These are phyloP conservation scores for Phoeniculus purpureus DNA, from an alignment of 2,797 vertebrate genomes.

Conservation along the genomic window DNA sequence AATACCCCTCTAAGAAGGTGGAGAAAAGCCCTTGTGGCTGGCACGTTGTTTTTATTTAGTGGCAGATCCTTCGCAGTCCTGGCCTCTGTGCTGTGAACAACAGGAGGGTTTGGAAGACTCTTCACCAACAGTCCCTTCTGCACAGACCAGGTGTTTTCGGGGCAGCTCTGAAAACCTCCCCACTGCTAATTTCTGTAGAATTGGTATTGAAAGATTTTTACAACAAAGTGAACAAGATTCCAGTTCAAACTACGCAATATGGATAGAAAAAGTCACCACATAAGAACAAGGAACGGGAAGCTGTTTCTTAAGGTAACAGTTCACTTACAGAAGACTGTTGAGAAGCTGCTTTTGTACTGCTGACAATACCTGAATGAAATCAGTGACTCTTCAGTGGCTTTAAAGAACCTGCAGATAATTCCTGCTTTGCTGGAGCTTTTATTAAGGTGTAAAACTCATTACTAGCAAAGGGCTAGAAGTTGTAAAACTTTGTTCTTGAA, in stretches of 20 bases:
- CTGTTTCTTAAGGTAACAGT: conserved; percentile 11
- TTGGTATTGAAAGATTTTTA: neutral
- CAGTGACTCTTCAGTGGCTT: conserved; percentile 7
- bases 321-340: neutral
- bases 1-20: neutral
- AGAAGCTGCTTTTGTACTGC: conserved; percentile 47
- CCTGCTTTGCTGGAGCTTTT: neutral
- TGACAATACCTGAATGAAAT: conserved; percentile 8
- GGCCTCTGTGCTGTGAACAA: neutral
- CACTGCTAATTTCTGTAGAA: neutral
- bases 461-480: conserved; percentile 10
- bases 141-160: neutral
- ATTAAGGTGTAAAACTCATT: conserved; percentile 18
- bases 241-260: neutral
- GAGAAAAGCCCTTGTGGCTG: neutral
- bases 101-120: neutral
- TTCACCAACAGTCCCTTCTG: neutral
- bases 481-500: conserved; percentile 10
- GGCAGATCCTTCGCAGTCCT: neutral
- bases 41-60: neutral
- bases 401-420: conserved; percentile 1
- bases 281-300: conserved; percentile 17
- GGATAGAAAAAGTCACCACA: neutral
- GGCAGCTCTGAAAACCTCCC: neutral
- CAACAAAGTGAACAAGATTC: neutral